Base-by-base conservation (phyloP, 53 echinoderm and acorn worm species). In the Crossaster papposus region DNA sequence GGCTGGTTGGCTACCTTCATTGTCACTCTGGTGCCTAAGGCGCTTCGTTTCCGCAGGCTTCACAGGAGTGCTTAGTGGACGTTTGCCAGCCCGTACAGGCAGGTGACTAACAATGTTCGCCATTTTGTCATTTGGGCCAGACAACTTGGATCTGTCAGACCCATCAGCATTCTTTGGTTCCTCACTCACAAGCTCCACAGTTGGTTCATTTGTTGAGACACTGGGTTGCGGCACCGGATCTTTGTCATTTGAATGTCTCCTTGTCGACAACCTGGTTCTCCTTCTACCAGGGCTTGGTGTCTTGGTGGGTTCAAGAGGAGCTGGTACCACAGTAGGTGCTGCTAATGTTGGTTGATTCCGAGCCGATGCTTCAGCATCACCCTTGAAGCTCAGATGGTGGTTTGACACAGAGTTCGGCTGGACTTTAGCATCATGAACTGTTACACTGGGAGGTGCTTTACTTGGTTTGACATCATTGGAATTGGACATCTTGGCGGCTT, bases 31-130 rank as follows among this genome's bases (percentile, higher is more conserved):
- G 72, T 84, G 70, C 73, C 84, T 73, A 50, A 30, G 53, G n/a
- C 84, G 73, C 38, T 84, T 84, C 11, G 84, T 84, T 52, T 84
- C 72, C 22, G 26, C 34, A 52, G 84, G 72, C 84, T 84, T 84
- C 30, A 84, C 84, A 0, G 84, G 84, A 52, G 84, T 84, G 84
- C 29, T 84, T 54, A 84, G 72, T 72, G 84, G 84, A 18, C 84
- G 84, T 52, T 84, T 84, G 52, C 84, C 84, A 52, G 84, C 30
- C 72, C 84, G 70, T 72, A 84, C 84, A 5, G 84, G 84, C 71
- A 84, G 51, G 52, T 84, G 72, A 53, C 84, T 84, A 15, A 30
- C 53, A 32, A 63, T 51, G 54, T 51, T 44, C 3, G 50, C 30
- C 51, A 18, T 52, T 28, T 50, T 36, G 24, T 51, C 83, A 28